phyloP scores from a whole-genome alignment of 2,113 vertebrate genomes.

The Spilogale gracilis region DNA sequence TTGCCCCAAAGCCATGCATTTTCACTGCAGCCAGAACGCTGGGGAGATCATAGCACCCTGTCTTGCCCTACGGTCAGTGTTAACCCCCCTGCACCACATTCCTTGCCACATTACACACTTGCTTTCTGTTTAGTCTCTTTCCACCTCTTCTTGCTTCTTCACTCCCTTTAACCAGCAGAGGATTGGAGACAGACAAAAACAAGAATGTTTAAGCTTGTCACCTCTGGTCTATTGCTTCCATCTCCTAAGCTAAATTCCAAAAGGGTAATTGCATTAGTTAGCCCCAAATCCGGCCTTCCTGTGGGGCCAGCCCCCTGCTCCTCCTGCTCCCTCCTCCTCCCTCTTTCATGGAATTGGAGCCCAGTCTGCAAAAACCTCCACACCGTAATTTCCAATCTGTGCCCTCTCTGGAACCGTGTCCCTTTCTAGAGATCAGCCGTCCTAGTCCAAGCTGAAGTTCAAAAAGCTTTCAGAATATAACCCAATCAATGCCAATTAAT shows the following conservation, averaged over 20 bases:
- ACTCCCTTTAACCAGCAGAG: constrained; percentile 72
- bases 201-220: constrained; percentile 81
- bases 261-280: constrained; percentile 88
- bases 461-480: background rate
- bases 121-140: background rate
- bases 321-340: constrained; percentile 75
- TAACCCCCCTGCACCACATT: background rate
- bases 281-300: constrained; percentile 77
- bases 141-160: background rate
- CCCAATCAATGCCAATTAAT: background rate
- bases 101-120: background rate
- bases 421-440: background rate
- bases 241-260: constrained; percentile 87
- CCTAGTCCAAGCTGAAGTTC: background rate
- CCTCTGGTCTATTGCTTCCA: constrained; percentile 86
- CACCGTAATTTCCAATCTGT: background rate
- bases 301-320: constrained; percentile 69
- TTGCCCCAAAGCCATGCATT: background rate
- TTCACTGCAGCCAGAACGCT: background rate
- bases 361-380: background rate
- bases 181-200: constrained; percentile 50
- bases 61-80: background rate
- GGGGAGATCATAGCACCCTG: background rate
- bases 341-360: constrained; percentile 45
- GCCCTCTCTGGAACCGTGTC: background rate